Base-by-base conservation (phyloP, 2,888 invertebrate species). In the Abrostola tripartita region DNA sequence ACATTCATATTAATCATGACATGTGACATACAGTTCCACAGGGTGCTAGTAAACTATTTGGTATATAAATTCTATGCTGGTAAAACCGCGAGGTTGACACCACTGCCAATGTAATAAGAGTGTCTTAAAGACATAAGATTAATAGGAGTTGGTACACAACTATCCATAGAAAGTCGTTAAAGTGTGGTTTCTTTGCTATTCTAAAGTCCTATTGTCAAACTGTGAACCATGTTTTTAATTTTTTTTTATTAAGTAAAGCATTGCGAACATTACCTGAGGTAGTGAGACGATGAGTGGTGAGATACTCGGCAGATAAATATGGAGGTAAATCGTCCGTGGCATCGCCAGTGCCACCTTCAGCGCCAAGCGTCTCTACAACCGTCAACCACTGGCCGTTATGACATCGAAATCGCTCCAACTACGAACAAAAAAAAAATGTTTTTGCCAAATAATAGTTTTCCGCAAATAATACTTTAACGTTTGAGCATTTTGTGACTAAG, bases 351-450 rank as follows among this genome's bases (percentile, higher is more conserved):
- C 79, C 94, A 63, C 93, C 91, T 76, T 95, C 96, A 44, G 95
- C 90, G n/a, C 95, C 95, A 71, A 96, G 93, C 50, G 95, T 96
- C 90, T 99, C 98, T 44, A 99, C 98, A 97, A 99, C 99, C 83
- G 98, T 98, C 76, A 99, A 94, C 99, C 99, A 99, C 88, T 99
- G 99, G 0, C 98, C 98, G 91, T 99, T 99, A 92, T 99, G 99
- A 92, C 98, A 98, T n/a, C 98, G 96, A 92, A 99, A 99, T 80
- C 99, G 97, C 92, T 99, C 99, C 84, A 97, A 95, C 95, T 96
- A 68, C 38, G 63, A 56, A 9, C 37, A 50, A 36, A 37, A 52
- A 4, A 57, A 2, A 7, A 49, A 0, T 37, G 55, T 35, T 12
- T 35, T 24, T 41, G 9, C 6, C 11, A 14, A 24, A 35, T 49